phyloP scores from a whole-genome alignment of 1,140 invertebrate genomes.

The Heliconius eleuchia region DNA sequence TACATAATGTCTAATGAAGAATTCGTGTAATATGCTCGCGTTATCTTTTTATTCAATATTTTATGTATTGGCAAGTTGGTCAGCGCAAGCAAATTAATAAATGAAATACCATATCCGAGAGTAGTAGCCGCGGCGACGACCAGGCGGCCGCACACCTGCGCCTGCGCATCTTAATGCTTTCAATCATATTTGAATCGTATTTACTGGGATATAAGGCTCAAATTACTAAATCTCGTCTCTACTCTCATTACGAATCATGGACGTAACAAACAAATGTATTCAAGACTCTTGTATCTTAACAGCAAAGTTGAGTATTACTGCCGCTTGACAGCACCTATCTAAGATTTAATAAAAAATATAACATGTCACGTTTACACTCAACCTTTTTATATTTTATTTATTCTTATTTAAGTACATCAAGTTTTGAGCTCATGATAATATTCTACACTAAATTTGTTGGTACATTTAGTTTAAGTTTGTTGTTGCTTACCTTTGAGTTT shows the following conservation, averaged over 20 bases:
- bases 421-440: too few species aligned
- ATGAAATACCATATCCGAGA: constrained; percentile 77
- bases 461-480: too few species aligned
- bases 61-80: constrained; percentile 61
- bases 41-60: constrained; percentile 50
- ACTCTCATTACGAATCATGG: constrained; percentile 77
- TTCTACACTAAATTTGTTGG: too few species aligned
- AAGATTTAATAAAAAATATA: constrained; percentile 15
- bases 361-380: background rate
- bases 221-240: constrained; percentile 27
- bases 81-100: constrained; percentile 77
- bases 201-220: background rate
- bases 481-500: too few species aligned
- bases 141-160: constrained; percentile 78
- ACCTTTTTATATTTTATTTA: background rate
- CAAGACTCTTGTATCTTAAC: constrained; percentile 74
- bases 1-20: background rate
- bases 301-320: constrained; percentile 72
- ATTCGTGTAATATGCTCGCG: constrained; percentile 26
- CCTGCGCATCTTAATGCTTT: constrained; percentile 60
- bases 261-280: constrained; percentile 77
- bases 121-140: constrained; percentile 74
- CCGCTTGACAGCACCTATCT: constrained; percentile 46
- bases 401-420: too few species aligned
- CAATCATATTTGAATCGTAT: constrained; percentile 46